Evolutionary conservation across 2,888 invertebrate species (phyloP), one percentile per base, ranked within the genome.

Genomic region (Ophion ellenae): DNA sequence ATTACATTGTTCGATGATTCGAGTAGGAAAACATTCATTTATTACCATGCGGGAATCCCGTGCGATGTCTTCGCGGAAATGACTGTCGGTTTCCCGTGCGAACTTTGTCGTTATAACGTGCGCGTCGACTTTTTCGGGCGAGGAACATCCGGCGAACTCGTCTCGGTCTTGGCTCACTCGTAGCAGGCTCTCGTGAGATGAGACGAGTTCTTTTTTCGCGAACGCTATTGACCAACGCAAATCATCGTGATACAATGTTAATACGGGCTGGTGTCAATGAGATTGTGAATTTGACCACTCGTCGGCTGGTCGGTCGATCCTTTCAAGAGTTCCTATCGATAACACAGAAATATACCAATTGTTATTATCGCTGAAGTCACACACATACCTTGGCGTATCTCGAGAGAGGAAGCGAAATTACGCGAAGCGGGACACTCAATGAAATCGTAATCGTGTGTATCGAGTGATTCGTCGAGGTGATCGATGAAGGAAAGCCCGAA

Each of bases 51-150:
- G 28, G 57, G 10, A 47, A 53, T 63, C 45, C 32, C 75, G 53
- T n/a, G 59, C 9, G 63, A 74, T 45, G 32, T 36, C 73, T 78
- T 61, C 53, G 69, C 67, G 83, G 73, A 80, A 83, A 77, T 83
- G 85, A 80, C 76, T 80, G 17, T 45, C 71, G 75, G 71, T 53
- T 71, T 53, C 11, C 36, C 79, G 66, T 70, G 79, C 70, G 75
- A 85, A 82, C 63, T 53, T n/a, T 7, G 59, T 75, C 77, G 57
- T 40, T 36, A 3, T 66, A 53, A 47, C 53, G 64, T 74, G 40
- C 32, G 40, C 66, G 14, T 11, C 74, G 74, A 70, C 32, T 14
- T 63, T 28, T n/a, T 45, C 47, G 70, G 63, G 63, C 11, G 20
- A 45, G 67, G 20, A 83, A 71, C 53, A 63, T 73, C 76, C 76